A percentile compares a stretch with the other conserved stretches of the same genome.
phyloP scores from a whole-genome alignment of 2,113 vertebrate genomes.

The Oreochromis spilurus region DNA sequence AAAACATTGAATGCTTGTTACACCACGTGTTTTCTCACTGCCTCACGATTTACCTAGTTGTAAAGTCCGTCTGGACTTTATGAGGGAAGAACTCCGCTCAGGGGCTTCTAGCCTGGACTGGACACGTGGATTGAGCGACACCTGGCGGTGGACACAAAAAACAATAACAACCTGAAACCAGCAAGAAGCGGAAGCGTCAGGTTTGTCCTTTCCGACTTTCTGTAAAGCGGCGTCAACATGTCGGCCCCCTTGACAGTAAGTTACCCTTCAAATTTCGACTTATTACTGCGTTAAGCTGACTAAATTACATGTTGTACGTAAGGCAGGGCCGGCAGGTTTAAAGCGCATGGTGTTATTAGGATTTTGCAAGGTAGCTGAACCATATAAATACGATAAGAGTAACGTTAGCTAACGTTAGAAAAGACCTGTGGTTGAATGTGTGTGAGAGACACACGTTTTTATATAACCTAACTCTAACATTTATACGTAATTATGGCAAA shows the following conservation, averaged over 20 bases:
- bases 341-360: not conserved
- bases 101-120: not conserved
- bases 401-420: not conserved
- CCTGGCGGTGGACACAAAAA: not conserved
- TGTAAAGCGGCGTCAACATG: slow-evolving; percentile 44
- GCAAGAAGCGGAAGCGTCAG: not conserved
- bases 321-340: not conserved
- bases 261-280: slow-evolving; percentile 1
- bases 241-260: slow-evolving; percentile 46
- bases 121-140: not conserved
- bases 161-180: not conserved
- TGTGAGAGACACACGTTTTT: not conserved
- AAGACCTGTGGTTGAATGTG: not conserved
- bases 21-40: not conserved
- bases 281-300: accelerated
- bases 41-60: not conserved
- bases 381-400: not conserved
- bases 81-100: not conserved
- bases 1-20: not conserved
- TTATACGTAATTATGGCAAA: not conserved
- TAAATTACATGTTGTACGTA: not conserved
- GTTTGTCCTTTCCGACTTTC: slow-evolving; percentile 36
- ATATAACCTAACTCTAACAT: not conserved
- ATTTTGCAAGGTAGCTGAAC: not conserved
- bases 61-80: not conserved